Percentiles rank a stretch among this genome's conserved stretches.
Conservation (phyloP, 64 coral and sea anemone species). For the Montipora sp. region DNA sequence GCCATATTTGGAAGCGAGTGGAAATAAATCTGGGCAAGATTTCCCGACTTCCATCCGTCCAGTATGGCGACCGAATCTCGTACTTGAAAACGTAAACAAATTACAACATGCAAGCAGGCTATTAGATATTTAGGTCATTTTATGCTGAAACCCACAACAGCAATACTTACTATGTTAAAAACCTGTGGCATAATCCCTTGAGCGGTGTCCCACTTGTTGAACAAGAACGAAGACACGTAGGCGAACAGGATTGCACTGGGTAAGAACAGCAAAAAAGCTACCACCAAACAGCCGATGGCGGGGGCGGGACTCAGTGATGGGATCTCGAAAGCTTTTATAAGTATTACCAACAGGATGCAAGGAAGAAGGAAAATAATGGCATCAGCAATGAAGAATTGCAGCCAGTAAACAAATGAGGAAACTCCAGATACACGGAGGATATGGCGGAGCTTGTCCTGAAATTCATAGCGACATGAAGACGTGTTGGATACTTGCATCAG, state of each 20-base stretch:
- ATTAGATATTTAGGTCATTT: too few relatives aligned
- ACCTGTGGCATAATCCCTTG: conserved; percentile 62
- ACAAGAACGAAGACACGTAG: conserved; percentile 67
- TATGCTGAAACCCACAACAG: too few relatives aligned
- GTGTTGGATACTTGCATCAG: not conserved
- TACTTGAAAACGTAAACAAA: too few relatives aligned
- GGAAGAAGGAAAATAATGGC: conserved; percentile 70
- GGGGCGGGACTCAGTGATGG: conserved; percentile 63
- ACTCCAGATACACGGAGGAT: conserved; percentile 77
- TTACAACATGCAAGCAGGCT: too few relatives aligned
- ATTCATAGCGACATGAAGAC: not conserved
- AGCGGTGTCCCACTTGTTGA: conserved; percentile 75
- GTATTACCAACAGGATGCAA: conserved; percentile 52
- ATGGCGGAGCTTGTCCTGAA: conserved; percentile 73
- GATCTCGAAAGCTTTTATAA: conserved; percentile 67
- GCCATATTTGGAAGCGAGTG: too few relatives aligned
- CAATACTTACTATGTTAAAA: conserved; percentile 69
- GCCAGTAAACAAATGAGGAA: conserved; percentile 73
- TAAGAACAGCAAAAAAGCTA: conserved; percentile 63
- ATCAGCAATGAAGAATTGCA: conserved; percentile 71
- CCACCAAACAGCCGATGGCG: conserved; percentile 70
- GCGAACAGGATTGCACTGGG: conserved; percentile 72
- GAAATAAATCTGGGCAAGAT: too few relatives aligned
- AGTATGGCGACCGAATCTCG: too few relatives aligned
- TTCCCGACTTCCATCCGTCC: too few relatives aligned